phyloP scores from a whole-genome alignment of 2,888 invertebrate genomes.

The Lepidocyrtoides sp. region DNA sequence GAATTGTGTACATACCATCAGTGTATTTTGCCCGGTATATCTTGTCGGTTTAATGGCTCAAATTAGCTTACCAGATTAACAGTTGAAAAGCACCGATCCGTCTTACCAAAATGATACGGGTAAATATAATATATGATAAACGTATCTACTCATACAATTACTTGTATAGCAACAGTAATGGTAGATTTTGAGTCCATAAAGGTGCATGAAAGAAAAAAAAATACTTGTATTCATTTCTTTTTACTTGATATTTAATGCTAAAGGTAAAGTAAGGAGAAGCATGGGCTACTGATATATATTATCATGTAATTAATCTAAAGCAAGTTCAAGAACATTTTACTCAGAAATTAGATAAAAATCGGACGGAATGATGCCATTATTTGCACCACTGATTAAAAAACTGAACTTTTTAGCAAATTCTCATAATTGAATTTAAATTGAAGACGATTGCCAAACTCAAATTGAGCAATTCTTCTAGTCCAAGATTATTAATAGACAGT shows the following conservation, averaged over 20 bases:
- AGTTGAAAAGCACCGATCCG: no score
- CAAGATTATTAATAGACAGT: not conserved
- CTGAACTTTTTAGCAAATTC: not conserved
- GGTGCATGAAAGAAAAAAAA: no score
- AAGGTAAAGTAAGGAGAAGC: not conserved
- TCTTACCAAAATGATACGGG: no score
- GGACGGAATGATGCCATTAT: constrained; percentile 1
- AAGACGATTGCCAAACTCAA: constrained; percentile 10
- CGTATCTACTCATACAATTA: no score
- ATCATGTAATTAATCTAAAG: not conserved
- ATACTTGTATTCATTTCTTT: not conserved
- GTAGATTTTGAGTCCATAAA: no score
- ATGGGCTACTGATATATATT: not conserved
- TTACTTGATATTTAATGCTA: not conserved
- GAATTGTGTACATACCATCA: no score
- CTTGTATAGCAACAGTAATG: no score
- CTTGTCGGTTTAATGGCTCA: no score
- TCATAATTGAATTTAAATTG: not conserved
- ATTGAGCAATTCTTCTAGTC: constrained; percentile 1
- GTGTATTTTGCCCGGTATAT: no score
- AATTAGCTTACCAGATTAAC: no score
- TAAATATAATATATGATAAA: no score
- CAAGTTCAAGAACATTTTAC: constrained; percentile 41
- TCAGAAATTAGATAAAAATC: not conserved
- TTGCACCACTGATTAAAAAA: not conserved